Conservation (phyloP, 2,113 vertebrate species). For the Nycticorax nycticorax region DNA sequence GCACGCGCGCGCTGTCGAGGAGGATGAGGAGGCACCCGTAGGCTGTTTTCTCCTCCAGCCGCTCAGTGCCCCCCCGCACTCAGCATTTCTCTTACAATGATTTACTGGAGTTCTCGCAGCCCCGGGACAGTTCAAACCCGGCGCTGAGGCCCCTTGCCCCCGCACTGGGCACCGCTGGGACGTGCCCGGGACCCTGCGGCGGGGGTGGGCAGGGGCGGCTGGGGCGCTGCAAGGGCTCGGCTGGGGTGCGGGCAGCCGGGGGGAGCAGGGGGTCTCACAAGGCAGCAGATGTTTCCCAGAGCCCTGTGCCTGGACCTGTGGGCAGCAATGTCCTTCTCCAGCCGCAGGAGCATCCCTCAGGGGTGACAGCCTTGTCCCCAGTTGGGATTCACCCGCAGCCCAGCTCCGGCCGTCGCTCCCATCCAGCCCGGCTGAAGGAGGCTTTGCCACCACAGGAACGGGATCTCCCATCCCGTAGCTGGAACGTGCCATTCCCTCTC, state of each 20-base stretch:
- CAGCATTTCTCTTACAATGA: neutral
- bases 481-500: neutral
- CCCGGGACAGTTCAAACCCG: neutral
- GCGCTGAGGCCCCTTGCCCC: neutral
- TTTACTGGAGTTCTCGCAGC: neutral
- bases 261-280: no score
- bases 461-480: neutral
- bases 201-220: neutral
- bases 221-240: neutral
- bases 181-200: accelerated
- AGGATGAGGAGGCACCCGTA: neutral
- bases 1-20: no score
- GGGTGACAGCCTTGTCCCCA: neutral
- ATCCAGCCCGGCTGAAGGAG: accelerated
- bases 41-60: neutral
- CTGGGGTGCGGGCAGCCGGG: neutral
- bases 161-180: neutral
- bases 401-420: neutral
- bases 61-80: neutral
- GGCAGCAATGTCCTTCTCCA: neutral
- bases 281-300: neutral
- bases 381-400: neutral
- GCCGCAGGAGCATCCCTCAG: neutral
- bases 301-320: neutral
- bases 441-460: neutral